Conservation (phyloP, 2,888 invertebrate species). For the Eupithecia subumbrata region DNA sequence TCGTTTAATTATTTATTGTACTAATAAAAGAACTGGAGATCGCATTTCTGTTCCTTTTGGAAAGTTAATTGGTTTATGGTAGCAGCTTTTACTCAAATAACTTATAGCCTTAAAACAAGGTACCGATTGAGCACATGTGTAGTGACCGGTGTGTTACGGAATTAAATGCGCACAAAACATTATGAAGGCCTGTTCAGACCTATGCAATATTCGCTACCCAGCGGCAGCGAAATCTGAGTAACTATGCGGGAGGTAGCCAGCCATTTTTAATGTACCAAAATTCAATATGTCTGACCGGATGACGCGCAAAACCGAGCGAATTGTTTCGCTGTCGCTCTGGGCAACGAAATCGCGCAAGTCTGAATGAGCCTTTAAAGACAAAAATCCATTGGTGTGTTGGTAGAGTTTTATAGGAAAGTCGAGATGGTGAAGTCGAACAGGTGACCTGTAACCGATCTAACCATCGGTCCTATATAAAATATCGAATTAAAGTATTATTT, state of each 20-base stretch:
- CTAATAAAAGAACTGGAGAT: slow-evolving; percentile 43
- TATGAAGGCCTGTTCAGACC: background rate
- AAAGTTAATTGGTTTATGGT: slow-evolving; percentile 40
- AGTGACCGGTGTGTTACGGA: no score
- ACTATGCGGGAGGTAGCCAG: background rate
- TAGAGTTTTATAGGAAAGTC: no score
- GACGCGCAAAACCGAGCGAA: background rate
- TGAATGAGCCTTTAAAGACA: no score
- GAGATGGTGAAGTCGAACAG: no score
- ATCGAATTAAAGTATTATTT: no score
- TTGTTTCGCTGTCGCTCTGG: no score
- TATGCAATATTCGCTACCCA: background rate
- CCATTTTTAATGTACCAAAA: no score
- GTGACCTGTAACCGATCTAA: no score
- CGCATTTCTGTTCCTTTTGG: slow-evolving; percentile 39
- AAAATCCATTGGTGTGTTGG: no score
- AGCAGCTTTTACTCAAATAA: slow-evolving; percentile 12
- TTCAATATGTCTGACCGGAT: background rate
- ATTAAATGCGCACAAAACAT: background rate
- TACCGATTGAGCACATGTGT: background rate
- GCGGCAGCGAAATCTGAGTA: background rate
- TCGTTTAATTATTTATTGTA: slow-evolving; percentile 40
- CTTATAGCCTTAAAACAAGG: background rate
- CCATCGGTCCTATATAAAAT: no score
- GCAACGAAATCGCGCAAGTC: no score